phyloP scores from a whole-genome alignment of 2,888 invertebrate species.

The Cylindroiulus punctatus region DNA sequence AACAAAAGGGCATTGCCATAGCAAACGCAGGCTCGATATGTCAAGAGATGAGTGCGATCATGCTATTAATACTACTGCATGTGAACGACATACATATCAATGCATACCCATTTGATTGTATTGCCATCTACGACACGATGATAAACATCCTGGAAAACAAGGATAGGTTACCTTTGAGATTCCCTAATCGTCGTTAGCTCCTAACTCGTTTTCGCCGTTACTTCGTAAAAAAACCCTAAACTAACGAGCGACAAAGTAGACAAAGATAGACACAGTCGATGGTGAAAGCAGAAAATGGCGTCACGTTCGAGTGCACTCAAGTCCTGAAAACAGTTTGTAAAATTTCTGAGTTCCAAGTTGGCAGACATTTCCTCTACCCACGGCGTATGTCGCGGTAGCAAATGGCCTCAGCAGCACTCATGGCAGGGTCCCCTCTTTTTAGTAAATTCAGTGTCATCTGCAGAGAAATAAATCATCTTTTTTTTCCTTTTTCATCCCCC shows the following conservation, averaged over 20 bases:
- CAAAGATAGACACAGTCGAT: background rate
- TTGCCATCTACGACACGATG: background rate
- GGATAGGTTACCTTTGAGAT: background rate
- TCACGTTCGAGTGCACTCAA: conserved; percentile 40
- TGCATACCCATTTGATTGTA: background rate
- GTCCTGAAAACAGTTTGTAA: background rate
- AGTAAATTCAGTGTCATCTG: conserved; percentile 43
- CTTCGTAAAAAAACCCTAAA: background rate
- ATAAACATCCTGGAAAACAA: background rate
- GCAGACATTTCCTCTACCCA: background rate
- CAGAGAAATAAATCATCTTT: conserved; percentile 44
- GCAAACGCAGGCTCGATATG: background rate
- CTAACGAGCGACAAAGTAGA: background rate
- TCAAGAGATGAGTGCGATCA: background rate
- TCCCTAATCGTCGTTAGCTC: background rate
- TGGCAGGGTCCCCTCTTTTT: conserved; percentile 21
- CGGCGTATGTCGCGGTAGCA: conserved; percentile 18
- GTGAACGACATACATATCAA: too few relatives aligned
- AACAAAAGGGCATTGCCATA: conserved; percentile 18
- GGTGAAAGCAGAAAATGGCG: conserved; percentile 39
- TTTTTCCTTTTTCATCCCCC: background rate
- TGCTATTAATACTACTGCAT: background rate
- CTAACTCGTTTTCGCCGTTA: background rate
- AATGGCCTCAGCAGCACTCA: conserved; percentile 17
- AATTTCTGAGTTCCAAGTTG: background rate